Conservation (phyloP, 2,888 invertebrate genomes). For the Oligia strigilis region DNA sequence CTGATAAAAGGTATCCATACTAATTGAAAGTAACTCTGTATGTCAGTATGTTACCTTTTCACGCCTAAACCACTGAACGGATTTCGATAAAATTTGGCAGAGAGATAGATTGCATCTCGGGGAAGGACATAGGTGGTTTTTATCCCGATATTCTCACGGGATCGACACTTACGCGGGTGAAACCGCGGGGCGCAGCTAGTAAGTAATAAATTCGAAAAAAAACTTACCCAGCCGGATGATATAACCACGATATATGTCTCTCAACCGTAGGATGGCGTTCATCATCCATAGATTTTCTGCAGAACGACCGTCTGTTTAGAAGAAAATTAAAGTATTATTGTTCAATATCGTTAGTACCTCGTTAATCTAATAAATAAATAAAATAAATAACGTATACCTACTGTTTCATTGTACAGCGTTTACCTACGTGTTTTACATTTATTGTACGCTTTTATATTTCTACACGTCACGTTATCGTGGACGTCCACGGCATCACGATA, state of each 20-base stretch:
- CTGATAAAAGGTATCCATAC: no score
- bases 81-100: no score
- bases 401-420: neutral
- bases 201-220: neutral
- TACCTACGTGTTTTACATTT: neutral
- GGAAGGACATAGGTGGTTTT: no score
- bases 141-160: no score
- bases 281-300: conserved; percentile 44
- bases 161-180: no score
- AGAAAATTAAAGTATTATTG: neutral
- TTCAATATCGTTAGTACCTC: neutral
- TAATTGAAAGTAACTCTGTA: no score
- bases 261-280: conserved; percentile 67
- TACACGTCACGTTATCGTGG: neutral
- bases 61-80: no score
- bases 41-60: no score
- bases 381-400: neutral
- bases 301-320: conserved; percentile 21
- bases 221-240: conserved; percentile 70
- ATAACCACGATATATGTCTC: conserved; percentile 72
- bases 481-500: neutral
- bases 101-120: no score
- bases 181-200: no score
- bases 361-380: no score
- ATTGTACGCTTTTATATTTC: neutral